Percentiles rank a stretch among this genome's conserved stretches.
phyloP scores from a whole-genome alignment of 2,888 invertebrate genomes.

The Andrena flavipes region DNA sequence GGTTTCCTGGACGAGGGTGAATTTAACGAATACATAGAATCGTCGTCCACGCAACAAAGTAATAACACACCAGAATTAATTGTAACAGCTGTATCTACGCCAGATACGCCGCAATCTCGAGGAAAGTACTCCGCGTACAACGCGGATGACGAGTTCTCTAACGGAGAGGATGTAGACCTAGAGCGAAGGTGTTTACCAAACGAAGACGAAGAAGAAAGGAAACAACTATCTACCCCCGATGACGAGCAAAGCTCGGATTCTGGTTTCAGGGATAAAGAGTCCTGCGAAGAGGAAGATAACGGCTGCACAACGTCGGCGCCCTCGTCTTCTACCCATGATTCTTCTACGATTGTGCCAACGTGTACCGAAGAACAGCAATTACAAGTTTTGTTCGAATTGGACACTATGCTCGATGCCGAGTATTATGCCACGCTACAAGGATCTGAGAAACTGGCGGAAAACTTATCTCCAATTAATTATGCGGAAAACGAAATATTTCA shows the following conservation, averaged over 20 bases:
- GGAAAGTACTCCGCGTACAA: constrained; percentile 75
- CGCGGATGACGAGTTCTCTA: constrained; percentile 75
- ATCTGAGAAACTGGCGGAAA: constrained; percentile 65
- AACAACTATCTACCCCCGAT: constrained; percentile 85
- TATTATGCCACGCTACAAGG: constrained; percentile 76
- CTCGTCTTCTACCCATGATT: constrained; percentile 44
- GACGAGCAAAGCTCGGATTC: constrained; percentile 86
- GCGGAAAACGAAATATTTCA: neutral
- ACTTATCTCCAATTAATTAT: constrained; percentile 21
- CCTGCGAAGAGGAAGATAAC: constrained; percentile 83
- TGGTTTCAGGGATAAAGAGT: constrained; percentile 85
- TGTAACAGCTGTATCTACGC: constrained; percentile 68
- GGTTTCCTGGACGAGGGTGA: constrained; percentile 71
- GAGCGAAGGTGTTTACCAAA: constrained; percentile 73
- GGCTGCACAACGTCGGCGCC: constrained; percentile 70
- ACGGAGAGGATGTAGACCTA: constrained; percentile 72
- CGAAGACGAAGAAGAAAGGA: constrained; percentile 84
- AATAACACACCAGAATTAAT: constrained; percentile 57
- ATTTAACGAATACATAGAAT: constrained; percentile 65
- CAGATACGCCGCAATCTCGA: constrained; percentile 75
- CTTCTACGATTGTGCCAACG: constrained; percentile 57
- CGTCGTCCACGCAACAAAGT: constrained; percentile 56
- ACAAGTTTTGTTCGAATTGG: constrained; percentile 80
- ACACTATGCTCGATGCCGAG: constrained; percentile 82
- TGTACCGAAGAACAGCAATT: constrained; percentile 81